Evolutionary conservation across 2,797 vertebrate species (phyloP).

Genomic region (Xenentodon cancila): DNA sequence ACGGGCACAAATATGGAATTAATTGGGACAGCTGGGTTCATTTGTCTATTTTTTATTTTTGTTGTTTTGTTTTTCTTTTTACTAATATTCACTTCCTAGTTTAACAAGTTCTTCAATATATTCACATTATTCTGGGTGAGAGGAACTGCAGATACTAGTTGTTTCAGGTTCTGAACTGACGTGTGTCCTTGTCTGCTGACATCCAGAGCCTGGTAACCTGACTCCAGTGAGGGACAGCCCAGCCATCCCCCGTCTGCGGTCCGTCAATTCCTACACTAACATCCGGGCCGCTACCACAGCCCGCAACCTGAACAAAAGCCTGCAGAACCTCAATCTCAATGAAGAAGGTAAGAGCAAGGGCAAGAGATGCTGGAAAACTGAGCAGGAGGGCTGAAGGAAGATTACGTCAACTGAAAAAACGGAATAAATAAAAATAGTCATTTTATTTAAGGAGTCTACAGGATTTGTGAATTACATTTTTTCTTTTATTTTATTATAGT

Average conservation of each 20-base stretch:
- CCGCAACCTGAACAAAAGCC: conserved; percentile 94
- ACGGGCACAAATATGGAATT: neutral
- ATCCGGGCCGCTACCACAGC: conserved; percentile 92
- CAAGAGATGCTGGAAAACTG: neutral
- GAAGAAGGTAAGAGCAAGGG: conserved; percentile 85
- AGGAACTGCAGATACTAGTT: neutral
- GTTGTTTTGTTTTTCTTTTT: neutral
- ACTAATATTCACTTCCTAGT: neutral
- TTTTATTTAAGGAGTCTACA: no score
- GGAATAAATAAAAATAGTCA: no score
- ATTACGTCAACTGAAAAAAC: no score
- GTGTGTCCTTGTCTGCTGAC: conserved; percentile 3
- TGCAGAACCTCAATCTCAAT: conserved; percentile 97
- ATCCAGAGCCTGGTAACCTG: conserved; percentile 89
- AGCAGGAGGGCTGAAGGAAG: neutral
- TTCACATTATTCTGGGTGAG: neutral
- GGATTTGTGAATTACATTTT: no score
- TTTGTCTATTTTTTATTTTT: no score
- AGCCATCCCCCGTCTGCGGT: conserved; percentile 89
- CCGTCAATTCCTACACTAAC: conserved; percentile 97
- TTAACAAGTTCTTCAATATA: neutral
- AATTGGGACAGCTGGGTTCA: neutral
- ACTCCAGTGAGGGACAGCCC: conserved; percentile 93
- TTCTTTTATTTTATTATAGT: no score
- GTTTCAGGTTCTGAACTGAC: neutral